Evolutionary conservation across 2,888 invertebrate species (phyloP).

Genomic region (Hofmannophila pseudospretella): DNA sequence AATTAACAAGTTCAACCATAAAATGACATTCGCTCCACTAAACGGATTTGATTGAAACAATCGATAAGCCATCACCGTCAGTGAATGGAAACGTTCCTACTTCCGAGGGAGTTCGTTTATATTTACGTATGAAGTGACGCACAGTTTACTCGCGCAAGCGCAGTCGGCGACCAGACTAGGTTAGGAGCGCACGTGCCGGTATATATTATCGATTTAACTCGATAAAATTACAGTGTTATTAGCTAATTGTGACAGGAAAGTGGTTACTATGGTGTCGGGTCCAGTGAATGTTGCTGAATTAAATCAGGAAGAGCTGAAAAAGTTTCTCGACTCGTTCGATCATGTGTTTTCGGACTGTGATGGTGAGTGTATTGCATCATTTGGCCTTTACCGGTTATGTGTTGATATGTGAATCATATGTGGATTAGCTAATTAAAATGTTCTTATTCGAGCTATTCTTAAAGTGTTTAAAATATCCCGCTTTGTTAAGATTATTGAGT

Average conservation of each 20-base stretch:
- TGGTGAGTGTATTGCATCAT: conserved; percentile 70
- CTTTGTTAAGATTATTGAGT: no score
- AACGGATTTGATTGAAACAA: no score
- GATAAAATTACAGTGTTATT: conserved; percentile 11
- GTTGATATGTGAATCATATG: no score
- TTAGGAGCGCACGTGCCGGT: conserved; percentile 48
- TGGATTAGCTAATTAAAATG: no score
- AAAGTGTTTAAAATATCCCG: no score
- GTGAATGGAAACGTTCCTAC: conserved; percentile 27
- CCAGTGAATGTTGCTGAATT: conserved; percentile 62
- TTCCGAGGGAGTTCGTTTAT: conserved; percentile 24
- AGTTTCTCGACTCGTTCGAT: conserved; percentile 81
- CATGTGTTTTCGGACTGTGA: conserved; percentile 88
- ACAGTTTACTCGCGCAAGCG: no score
- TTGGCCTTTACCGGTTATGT: no score
- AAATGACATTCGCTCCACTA: background rate
- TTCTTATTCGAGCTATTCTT: no score
- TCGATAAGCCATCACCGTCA: background rate
- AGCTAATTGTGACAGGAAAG: background rate
- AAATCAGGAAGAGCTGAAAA: conserved; percentile 57
- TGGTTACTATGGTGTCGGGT: conserved; percentile 25
- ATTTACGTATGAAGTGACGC: conserved; percentile 37
- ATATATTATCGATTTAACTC: conserved; percentile 6
- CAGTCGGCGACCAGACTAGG: conserved; percentile 42
- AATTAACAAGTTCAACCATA: no score